These are phyloP conservation scores for Tetrax tetrax DNA, from an alignment of 2,113 vertebrate species.

Conservation along the genomic window DNA sequence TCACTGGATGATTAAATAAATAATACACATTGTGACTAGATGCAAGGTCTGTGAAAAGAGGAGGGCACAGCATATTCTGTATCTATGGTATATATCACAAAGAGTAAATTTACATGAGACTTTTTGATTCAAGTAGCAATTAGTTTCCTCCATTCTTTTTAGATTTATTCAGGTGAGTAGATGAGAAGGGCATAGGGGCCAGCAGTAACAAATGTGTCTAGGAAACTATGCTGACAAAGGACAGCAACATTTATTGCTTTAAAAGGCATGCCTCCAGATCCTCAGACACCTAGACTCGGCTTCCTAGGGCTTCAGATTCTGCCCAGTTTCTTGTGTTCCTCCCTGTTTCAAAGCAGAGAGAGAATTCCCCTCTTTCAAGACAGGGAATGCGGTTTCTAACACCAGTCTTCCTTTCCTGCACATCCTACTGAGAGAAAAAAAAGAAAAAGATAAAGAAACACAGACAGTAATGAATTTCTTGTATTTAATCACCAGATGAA, in stretches of 20 bases:
- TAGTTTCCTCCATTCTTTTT: slow-evolving; percentile 24
- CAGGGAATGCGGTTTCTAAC: neutral
- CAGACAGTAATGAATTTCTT: neutral
- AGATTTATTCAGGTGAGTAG: slow-evolving; percentile 44
- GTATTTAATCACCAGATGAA: neutral
- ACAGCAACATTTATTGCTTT: neutral
- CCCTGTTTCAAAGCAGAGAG: neutral
- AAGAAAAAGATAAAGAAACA: neutral
- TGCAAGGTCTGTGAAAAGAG: neutral
- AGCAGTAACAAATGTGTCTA: neutral
- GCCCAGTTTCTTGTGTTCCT: neutral
- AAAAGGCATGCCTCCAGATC: neutral
- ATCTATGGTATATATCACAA: neutral
- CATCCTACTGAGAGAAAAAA: neutral
- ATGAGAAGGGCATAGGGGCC: slow-evolving; percentile 4
- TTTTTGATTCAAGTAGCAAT: slow-evolving; percentile 45
- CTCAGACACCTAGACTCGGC: neutral
- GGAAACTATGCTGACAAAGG: slow-evolving; percentile 5
- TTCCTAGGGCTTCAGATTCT: neutral
- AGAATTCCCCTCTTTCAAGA: neutral
- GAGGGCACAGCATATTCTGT: neutral
- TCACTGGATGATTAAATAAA: slow-evolving; percentile 15
- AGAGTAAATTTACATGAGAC: slow-evolving; percentile 33
- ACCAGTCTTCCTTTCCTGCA: neutral
- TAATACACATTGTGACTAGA: neutral